These are phyloP conservation scores for Carabus problematicus DNA, from an alignment of 2,888 invertebrate species.

Conservation along the genomic window DNA sequence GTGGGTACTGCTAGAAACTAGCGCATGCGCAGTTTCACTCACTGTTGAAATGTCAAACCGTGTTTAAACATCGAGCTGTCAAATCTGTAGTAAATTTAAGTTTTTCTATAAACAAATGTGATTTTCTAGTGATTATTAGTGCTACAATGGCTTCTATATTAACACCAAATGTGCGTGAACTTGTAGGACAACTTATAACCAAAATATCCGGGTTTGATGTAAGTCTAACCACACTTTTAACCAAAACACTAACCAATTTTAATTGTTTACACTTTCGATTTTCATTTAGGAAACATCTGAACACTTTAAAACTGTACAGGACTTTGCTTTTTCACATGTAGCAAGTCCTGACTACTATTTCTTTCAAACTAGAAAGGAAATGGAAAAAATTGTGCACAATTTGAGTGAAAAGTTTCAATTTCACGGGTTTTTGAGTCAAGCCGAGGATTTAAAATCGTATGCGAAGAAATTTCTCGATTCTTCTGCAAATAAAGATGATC, in stretches of 20 bases:
- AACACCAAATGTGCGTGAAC: slow-evolving; percentile 46
- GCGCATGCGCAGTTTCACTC: slow-evolving; percentile 17
- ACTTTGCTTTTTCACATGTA: slow-evolving; percentile 49
- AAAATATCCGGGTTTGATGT: slow-evolving; percentile 50
- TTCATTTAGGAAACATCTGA: slow-evolving; percentile 50
- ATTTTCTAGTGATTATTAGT: background rate
- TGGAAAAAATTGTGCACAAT: slow-evolving; percentile 51
- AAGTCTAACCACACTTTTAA: slow-evolving; percentile 45
- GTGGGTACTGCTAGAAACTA: slow-evolving; percentile 8
- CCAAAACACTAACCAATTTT: slow-evolving; percentile 11
- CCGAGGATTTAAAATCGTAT: slow-evolving; percentile 49
- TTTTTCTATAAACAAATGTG: background rate
- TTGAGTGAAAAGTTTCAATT: slow-evolving; percentile 56
- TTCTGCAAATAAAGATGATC: slow-evolving; percentile 48
- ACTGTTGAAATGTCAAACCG: slow-evolving; percentile 25
- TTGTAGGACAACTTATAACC: slow-evolving; percentile 49
- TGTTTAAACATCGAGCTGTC: background rate
- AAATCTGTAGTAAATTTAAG: too few relatives aligned
- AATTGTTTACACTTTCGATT: slow-evolving; percentile 25
- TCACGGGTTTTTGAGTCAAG: slow-evolving; percentile 54
- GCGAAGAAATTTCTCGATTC: slow-evolving; percentile 52
- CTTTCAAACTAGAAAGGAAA: slow-evolving; percentile 53
- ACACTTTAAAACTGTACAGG: slow-evolving; percentile 50
- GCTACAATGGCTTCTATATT: slow-evolving; percentile 49
- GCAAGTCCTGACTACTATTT: slow-evolving; percentile 53